Evolutionary conservation across 1,140 invertebrate species (phyloP), one percentile per base, ranked within the genome.

Genomic region (Lepidurus apus): DNA sequence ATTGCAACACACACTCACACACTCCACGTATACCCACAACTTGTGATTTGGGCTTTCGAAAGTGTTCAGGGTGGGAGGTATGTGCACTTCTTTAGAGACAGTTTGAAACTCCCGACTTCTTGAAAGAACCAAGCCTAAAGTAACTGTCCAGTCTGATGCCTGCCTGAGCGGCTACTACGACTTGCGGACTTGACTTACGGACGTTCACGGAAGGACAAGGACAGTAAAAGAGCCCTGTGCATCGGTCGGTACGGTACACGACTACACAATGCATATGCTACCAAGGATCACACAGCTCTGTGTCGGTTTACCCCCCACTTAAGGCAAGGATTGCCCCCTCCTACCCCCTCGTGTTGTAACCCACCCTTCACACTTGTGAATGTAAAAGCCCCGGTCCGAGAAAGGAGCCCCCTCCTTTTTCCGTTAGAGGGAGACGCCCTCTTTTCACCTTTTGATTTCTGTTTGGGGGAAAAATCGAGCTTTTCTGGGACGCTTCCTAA

Each of bases 151-250:
- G 53, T 65, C 53, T 65, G 53, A 65, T 65, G 53, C 17, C 53
- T 65, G 53, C 53, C 13, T 7, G 53, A 9, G 53, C 53, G 53
- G 53, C 53, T 65, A 65, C 53, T 65, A 65, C 53, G 53, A 65
- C 53, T 34, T 34, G 34, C 53, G 53, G 53, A 65, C 53, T 65
- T 65, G 53, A 65, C 53, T 13, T 65, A 65, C 53, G 53, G 53
- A 65, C 53, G 53, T 65, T 65, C 53, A 65, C 53, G 53, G 53
- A 65, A 65, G 53, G 53, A 65, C 53, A 17, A 65, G 53, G 53
- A 65, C 21, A 65, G 53, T 65, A 21, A 65, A 21, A 34, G 34
- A 34, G 34, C 34, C 53, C 53, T 65, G 53, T 65, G 53, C 53
- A 65, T 65, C 53, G 53, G 53, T 65, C 53, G 53, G 53, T 65